Base-by-base conservation (phyloP, 2,113 vertebrate genomes). In the Sardina pilchardus region DNA sequence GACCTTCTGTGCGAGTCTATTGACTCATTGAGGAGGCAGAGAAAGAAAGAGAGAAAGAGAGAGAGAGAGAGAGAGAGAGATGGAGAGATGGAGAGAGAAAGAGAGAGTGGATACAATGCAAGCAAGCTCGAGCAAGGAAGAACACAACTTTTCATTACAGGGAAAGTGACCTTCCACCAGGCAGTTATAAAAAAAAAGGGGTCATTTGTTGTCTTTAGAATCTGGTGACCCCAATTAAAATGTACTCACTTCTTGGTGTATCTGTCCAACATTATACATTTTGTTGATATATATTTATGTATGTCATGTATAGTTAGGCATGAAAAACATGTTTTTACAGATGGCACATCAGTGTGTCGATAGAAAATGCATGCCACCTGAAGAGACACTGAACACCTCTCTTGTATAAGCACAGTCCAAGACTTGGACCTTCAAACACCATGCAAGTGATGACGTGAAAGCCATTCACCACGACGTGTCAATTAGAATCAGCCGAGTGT, bases 71-170 rank as follows among this genome's bases (percentile, higher is more conserved):
- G 26, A 1, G 63, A 30, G 63, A 30, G 63, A 30, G 24, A 71
- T 7, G 10, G 26, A 71, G n/a, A 12, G n/a, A n/a, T n/a, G n/a
- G n/a, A 71, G 63, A 71, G 26, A 71, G 19, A 56, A 21, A 87
- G 63, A 84, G 30, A 82, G 82, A 82, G 81, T 1, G 39, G 86
- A 85, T 24, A 26, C 83, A 34, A 44, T 45, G 56, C 84, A 47
- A 85, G 36, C 12, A 85, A 84, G 81, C 82, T 87, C 34, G 30
- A 84, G 47, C 83, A 47, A 85, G 36, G 3, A 84, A 86, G 81
- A 83, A 86, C 78, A 87, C 78, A 89, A 86, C 82, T 56, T 86
- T 82, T 85, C 36, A 87, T 85, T 88, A 87, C 44, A 82, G 50
- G 12, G 19, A 36, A 36, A 85, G 45, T 82, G 82, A 88, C 78